Base-by-base conservation (phyloP, 2,797 vertebrate genomes). In the Leucoraja ocellata region DNA sequence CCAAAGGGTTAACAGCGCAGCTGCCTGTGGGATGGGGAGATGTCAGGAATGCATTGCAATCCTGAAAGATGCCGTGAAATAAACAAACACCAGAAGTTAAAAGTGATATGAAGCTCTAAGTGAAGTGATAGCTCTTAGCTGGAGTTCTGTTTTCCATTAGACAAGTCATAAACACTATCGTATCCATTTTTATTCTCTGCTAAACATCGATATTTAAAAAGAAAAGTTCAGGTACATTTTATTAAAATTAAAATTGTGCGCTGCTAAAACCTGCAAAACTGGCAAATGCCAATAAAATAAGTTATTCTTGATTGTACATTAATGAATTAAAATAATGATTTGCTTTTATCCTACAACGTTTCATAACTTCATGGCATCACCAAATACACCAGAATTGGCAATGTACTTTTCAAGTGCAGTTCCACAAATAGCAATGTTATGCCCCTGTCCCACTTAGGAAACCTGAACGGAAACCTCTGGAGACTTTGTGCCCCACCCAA, bases 51-150 rank as follows among this genome's bases (percentile, higher is more conserved):
- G 71, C 71, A 6, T 58, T 21, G 58, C 68, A 92, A 92, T 76
- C 25, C 90, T 92, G 71, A 92, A 76, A 46, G 25, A 76, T 76
- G 39, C 25, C 90, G 54, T 91, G 88, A 91, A 71, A 39, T 39
- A 91, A 91, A 91, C 65, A 39, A 91, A 71, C 18, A 91, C 21
- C 46, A 92, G 14, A 58, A 61, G 0, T 25, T 86, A 86, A n/a
- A 76, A 76, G 36, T 13, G 21, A 76, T 54, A 39, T 2, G 13
- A 13, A 28, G 39, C 10, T 54, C 25, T 25, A 39, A 46, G 23
- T 74, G 39, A 92, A 14, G 11, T 46, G 21, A 68, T 25, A 28
- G 25, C 46, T 39, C 23, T 39, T 46, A 76, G 6, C 68, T 18
- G 5, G 16, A 74, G 21, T 74, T 74, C 21, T 74, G 71, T 7